Evolutionary conservation across 2,113 vertebrate species (phyloP), one percentile per base, ranked within the genome.

Genomic region (Telmatochromis bifrenatus): DNA sequence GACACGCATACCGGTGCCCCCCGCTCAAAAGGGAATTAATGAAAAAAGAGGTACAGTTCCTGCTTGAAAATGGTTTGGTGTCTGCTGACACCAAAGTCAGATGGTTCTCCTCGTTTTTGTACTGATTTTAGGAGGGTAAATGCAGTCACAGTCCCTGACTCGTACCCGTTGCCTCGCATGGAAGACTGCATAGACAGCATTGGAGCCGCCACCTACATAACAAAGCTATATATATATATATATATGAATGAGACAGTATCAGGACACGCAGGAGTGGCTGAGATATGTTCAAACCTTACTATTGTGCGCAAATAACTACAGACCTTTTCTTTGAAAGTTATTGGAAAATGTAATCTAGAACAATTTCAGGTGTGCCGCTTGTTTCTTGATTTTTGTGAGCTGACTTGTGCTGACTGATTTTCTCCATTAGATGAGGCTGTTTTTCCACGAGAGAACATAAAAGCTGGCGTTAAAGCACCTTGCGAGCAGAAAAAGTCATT

Each of bases 371-470:
- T 26, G 37, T 77, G 23, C 28, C 23, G 7, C 23, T 33, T 8
- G 31, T 83, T 83, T 47, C 51, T 56, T 33, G 13, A 86, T 39
- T 31, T 23, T 13, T 65, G 11, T 81, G 8, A 5, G 6, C 26
- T 60, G 28, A 10, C 56, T 60, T 60, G 81, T 87, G 45, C 17
- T 80, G 9, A 54, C 37, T 80, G 2, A 7, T 10, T 49, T 65
- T 91, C 58, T 56, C 91, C 91, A 89, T 89, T 56, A 92, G 94
- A 54, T 84, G 90, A 4, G 2, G 90, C 70, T 92, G 14, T 85
- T 81, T 60, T 68, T 86, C 35, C 81, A 89, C 15, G 2, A 14
- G 4, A 56, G 5, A 9, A 9, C 8, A 58, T 8, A 65, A 15
- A 77, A 28, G 12, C 21, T 31, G 58, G 77, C 4, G 65, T 51